Percentiles rank a stretch among this genome's conserved stretches.
These are phyloP conservation scores for Elaphurus davidianus DNA, from an alignment of 2,113 vertebrate species.

Conservation along the genomic window DNA sequence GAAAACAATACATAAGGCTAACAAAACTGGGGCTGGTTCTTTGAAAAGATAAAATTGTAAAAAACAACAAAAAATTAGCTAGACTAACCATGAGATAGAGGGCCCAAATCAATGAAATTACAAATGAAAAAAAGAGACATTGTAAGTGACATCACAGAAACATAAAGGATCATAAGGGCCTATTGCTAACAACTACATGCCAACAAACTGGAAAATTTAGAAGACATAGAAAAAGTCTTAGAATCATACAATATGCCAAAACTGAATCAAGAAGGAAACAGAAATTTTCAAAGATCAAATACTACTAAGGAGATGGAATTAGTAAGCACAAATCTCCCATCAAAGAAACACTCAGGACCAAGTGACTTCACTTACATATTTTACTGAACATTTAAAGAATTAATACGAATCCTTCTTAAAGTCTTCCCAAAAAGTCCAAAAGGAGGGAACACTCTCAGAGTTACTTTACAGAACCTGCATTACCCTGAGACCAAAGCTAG, in stretches of 20 bases:
- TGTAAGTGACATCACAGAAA: not conserved
- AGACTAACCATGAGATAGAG: not conserved
- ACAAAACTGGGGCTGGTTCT: not conserved
- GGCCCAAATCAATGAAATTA: not conserved
- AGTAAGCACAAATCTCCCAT: not conserved
- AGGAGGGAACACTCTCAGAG: not conserved
- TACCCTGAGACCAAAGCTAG: not conserved
- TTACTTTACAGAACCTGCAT: not conserved
- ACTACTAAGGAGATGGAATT: not conserved
- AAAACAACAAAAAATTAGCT: not conserved
- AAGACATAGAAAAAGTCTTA: not conserved
- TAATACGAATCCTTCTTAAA: not conserved
- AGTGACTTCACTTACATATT: not conserved
- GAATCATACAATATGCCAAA: not conserved
- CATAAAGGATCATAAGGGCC: not conserved
- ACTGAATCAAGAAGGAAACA: not conserved
- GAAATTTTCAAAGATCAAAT: not conserved
- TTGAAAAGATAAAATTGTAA: not conserved
- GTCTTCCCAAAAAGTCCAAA: not conserved
- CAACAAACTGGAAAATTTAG: not conserved
- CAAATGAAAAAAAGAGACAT: not conserved
- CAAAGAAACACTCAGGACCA: not conserved
- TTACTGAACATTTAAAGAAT: not conserved
- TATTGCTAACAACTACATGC: not conserved
- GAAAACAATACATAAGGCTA: not conserved